Conservation (phyloP, 2,113 vertebrate genomes). For the Archocentrus centrarchus region DNA sequence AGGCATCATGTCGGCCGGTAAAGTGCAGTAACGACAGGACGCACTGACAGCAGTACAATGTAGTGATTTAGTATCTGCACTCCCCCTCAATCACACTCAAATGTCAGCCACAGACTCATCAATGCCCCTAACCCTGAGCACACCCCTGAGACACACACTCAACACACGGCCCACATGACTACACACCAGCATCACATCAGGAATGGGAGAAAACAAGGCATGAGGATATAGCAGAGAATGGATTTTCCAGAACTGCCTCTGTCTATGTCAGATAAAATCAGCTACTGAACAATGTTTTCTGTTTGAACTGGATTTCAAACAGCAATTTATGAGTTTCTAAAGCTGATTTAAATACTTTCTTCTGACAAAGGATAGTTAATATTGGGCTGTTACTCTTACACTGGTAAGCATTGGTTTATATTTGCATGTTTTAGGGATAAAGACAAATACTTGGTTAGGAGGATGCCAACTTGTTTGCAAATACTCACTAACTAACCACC, state of each 20-base stretch:
- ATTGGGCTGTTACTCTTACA: background rate
- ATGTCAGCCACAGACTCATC: conserved; percentile 75
- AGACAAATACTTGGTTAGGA: background rate
- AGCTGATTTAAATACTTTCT: background rate
- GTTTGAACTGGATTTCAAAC: background rate
- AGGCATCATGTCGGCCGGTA: conserved; percentile 33
- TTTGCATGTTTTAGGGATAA: background rate
- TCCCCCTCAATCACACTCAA: conserved; percentile 69
- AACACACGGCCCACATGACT: conserved; percentile 28
- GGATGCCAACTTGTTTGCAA: too few species aligned
- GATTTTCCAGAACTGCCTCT: conserved; percentile 33
- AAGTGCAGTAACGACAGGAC: conserved; percentile 58
- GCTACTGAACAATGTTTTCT: background rate
- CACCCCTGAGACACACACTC: conserved; percentile 60
- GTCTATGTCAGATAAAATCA: conserved; percentile 34
- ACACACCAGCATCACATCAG: conserved; percentile 45
- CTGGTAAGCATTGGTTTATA: background rate
- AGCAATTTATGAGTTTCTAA: background rate
- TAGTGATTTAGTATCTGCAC: conserved; percentile 68
- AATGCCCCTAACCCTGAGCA: conserved; percentile 62
- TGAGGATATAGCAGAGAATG: background rate
- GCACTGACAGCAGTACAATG: conserved; percentile 68
- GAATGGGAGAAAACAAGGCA: background rate
- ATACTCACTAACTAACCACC: too few species aligned
- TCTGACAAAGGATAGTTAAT: background rate